A percentile compares a stretch with the other conserved stretches of the same genome.
Evolutionary conservation across 2,888 invertebrate species (phyloP).

Genomic region (Diarsia dahlii): DNA sequence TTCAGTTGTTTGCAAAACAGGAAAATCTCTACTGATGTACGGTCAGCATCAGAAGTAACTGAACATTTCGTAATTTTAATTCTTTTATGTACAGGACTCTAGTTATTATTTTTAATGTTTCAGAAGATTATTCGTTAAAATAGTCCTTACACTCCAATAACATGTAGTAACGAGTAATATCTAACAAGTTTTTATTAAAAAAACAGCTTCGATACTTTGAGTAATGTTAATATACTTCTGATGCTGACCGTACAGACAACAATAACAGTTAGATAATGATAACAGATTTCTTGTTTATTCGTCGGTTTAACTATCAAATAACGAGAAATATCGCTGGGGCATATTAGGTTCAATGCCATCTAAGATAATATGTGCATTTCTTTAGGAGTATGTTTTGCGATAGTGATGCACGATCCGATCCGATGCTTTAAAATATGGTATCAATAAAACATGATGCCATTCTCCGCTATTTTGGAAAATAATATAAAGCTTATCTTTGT

Average conservation of each 20-base stretch:
- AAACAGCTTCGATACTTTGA: no score
- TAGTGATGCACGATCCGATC: slow-evolving; percentile 7
- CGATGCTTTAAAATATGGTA: not conserved
- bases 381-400: slow-evolving; percentile 47
- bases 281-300: slow-evolving; percentile 38
- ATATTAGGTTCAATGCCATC: slow-evolving; percentile 33
- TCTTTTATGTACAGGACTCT: no score
- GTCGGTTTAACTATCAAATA: slow-evolving; percentile 27
- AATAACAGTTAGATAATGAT: slow-evolving; percentile 42
- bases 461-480: not conserved
- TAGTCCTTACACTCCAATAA: no score
- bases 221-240: no score
- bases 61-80: no score
- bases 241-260: slow-evolving; percentile 19
- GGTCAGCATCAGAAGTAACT: no score
- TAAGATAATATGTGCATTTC: slow-evolving; percentile 19
- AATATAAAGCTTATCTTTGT: no score
- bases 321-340: slow-evolving; percentile 28
- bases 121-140: no score
- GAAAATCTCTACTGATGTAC: slow-evolving; percentile 28
- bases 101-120: no score
- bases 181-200: no score
- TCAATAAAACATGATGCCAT: not conserved
- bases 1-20: slow-evolving; percentile 36
- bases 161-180: no score